Evolutionary conservation across 2,797 vertebrate species (phyloP).

Genomic region (Mergus octosetaceus): DNA sequence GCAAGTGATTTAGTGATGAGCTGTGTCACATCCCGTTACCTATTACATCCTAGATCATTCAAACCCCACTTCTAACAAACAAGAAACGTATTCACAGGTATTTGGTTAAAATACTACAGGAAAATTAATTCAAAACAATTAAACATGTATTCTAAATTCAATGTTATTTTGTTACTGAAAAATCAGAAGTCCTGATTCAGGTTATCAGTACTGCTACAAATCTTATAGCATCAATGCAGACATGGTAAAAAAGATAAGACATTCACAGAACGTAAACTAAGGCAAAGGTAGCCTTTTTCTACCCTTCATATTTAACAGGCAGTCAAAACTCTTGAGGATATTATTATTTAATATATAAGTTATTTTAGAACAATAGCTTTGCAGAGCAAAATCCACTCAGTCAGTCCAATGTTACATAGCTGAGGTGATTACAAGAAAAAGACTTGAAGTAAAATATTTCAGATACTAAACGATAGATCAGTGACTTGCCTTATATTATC

Average conservation of each 20-base stretch:
- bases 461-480: neutral
- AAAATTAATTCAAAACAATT: conserved; percentile 18
- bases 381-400: neutral
- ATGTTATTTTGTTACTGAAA: neutral
- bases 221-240: neutral
- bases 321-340: neutral
- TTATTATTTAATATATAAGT: neutral
- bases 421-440: neutral
- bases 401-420: neutral
- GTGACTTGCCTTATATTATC: neutral
- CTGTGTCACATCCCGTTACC: conserved; percentile 26
- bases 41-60: neutral
- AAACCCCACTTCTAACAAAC: neutral
- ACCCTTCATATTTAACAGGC: neutral
- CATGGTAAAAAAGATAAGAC: neutral
- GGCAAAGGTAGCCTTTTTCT: neutral
- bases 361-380: neutral
- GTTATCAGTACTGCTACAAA: neutral
- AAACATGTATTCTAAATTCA: neutral
- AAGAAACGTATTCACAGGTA: neutral
- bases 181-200: neutral
- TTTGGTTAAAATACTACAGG: neutral
- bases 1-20: conserved; percentile 52
- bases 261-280: neutral
- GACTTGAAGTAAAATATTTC: conserved; percentile 16